Percentiles rank a stretch among this genome's conserved stretches.
Evolutionary conservation across 2,113 vertebrate species (phyloP).

Genomic region (Gallinago media): DNA sequence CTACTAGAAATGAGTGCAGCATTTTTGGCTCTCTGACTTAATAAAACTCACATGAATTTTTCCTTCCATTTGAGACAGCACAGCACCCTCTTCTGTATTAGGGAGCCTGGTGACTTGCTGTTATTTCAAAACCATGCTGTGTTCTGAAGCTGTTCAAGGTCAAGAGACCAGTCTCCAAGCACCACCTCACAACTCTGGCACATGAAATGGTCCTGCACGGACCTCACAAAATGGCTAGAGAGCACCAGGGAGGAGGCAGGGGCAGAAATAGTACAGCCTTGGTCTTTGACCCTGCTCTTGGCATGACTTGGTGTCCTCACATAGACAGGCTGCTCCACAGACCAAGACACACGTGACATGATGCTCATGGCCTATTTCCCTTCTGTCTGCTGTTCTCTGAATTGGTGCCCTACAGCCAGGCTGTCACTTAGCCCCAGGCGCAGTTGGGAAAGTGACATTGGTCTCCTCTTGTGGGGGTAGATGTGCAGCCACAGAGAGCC

Average conservation of each 20-base stretch:
- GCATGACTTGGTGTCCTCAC: neutral
- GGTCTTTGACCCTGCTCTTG: neutral
- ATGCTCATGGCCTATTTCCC: neutral
- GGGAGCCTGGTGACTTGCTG: neutral
- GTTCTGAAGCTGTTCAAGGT: neutral
- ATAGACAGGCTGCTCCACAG: neutral
- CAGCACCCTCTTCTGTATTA: neutral
- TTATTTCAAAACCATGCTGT: neutral
- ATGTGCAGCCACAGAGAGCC: neutral
- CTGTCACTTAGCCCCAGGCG: neutral
- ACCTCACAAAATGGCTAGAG: neutral
- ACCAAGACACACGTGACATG: neutral
- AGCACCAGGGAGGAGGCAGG: neutral
- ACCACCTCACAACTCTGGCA: neutral
- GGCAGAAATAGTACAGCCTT: neutral
- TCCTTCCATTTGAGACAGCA: neutral
- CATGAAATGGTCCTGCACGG: neutral
- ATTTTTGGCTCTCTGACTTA: neutral
- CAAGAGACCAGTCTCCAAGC: rapidly evolving
- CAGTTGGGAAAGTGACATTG: neutral
- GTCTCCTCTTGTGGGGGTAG: neutral
- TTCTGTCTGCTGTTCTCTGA: neutral
- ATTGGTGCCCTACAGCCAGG: neutral
- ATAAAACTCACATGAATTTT: neutral
- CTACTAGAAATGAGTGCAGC: neutral